phyloP scores from a whole-genome alignment of 2,113 vertebrate genomes.

The Phalacrocorax pelagicus region DNA sequence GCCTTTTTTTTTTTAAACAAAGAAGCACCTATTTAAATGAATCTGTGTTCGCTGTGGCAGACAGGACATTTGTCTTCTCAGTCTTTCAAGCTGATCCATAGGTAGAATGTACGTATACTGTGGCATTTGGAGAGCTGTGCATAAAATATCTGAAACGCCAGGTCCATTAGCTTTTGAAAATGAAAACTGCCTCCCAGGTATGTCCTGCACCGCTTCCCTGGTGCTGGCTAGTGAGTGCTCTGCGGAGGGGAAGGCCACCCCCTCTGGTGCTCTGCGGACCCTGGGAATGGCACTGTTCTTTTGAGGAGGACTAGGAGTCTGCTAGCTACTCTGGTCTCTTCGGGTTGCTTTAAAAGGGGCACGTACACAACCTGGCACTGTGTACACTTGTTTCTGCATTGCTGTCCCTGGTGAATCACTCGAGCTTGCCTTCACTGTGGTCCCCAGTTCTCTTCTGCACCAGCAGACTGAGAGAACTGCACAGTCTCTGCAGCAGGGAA shows the following conservation, averaged over 20 bases:
- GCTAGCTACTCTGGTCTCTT: neutral
- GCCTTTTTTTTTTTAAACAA: neutral
- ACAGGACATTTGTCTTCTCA: neutral
- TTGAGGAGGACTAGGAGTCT: too few relatives aligned
- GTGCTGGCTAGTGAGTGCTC: neutral
- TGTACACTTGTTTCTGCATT: neutral
- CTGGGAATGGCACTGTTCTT: rapidly evolving
- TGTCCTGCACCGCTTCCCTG: rapidly evolving
- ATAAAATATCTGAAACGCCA: neutral
- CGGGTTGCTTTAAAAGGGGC: neutral
- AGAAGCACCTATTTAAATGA: neutral
- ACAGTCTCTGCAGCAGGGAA: neutral
- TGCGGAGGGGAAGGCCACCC: neutral
- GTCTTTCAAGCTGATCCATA: neutral
- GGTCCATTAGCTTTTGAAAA: neutral
- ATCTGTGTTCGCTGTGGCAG: neutral
- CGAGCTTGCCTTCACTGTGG: neutral
- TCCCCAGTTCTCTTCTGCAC: neutral
- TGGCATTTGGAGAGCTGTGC: neutral
- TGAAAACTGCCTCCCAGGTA: neutral
- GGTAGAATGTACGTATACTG: neutral
- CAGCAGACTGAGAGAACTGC: neutral
- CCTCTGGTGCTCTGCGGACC: neutral
- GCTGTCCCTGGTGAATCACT: neutral
- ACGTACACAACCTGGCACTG: rapidly evolving